A percentile compares a stretch with the other conserved stretches of the same genome.
Evolutionary conservation across 1,140 invertebrate species (phyloP).

Genomic region (Metopolophium dirhodum): DNA sequence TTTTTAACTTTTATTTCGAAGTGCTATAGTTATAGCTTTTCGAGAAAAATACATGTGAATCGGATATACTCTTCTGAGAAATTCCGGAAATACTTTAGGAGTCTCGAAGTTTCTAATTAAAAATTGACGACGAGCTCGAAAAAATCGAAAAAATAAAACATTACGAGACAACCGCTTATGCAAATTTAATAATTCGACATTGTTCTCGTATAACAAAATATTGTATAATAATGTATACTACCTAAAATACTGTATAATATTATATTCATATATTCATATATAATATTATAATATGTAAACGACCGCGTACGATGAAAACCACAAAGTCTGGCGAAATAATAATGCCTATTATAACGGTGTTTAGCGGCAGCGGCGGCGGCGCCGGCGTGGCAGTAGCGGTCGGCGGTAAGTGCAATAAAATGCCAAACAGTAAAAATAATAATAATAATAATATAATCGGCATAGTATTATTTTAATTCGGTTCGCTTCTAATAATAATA

Average conservation of each 20-base stretch:
- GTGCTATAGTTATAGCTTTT: not conserved
- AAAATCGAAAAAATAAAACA: not conserved
- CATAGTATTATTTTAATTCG: not conserved
- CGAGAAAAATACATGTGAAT: not conserved
- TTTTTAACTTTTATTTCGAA: not conserved
- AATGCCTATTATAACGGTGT: not conserved
- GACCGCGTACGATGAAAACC: not conserved
- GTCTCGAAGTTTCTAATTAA: not conserved
- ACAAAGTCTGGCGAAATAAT: not conserved
- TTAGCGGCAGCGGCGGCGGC: not conserved
- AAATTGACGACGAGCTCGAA: not conserved
- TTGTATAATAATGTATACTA: not conserved
- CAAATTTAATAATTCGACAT: not conserved
- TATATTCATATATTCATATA: no score
- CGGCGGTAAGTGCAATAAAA: not conserved
- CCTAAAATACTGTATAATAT: not conserved
- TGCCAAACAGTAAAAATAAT: slow-evolving; percentile 1
- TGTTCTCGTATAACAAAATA: not conserved
- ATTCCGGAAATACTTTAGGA: not conserved
- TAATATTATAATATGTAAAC: not conserved
- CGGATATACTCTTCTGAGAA: not conserved
- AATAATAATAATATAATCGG: slow-evolving; percentile 19
- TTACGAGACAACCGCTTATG: not conserved
- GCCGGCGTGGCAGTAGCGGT: not conserved
- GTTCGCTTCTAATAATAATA: not conserved